phyloP scores from a whole-genome alignment of 2,888 invertebrate species.

The Hirudinaria manillensis region DNA sequence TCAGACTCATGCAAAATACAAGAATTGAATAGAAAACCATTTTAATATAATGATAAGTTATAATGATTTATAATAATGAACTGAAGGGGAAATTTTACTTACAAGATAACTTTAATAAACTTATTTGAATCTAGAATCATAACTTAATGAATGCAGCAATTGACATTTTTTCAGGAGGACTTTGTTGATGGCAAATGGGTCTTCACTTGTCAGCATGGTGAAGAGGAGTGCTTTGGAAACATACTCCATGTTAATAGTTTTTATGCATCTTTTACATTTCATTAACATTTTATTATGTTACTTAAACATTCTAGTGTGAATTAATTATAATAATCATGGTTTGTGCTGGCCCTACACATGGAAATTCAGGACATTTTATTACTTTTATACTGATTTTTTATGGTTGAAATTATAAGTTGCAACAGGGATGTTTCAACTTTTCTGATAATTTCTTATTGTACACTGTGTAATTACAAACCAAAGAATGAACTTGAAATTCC shows the following conservation, averaged over 20 bases:
- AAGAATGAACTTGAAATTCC: background rate
- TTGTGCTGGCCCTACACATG: too few species aligned
- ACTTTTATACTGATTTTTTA: too few species aligned
- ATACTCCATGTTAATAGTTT: conserved; percentile 46
- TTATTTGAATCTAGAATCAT: background rate
- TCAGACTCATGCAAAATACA: background rate
- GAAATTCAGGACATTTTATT: too few species aligned
- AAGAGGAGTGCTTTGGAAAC: conserved; percentile 51
- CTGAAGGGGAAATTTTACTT: background rate
- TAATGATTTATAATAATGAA: background rate
- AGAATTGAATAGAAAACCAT: background rate
- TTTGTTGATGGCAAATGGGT: conserved; percentile 42
- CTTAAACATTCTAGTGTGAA: too few species aligned
- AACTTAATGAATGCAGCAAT: too few species aligned
- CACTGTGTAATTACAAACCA: background rate
- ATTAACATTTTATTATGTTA: too few species aligned
- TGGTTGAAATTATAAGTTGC: too few species aligned
- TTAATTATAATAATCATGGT: too few species aligned
- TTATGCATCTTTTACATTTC: background rate
- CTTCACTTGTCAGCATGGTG: conserved; percentile 53
- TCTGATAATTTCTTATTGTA: background rate
- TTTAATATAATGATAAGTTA: background rate
- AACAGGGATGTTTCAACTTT: too few species aligned
- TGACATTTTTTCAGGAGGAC: conserved; percentile 41
- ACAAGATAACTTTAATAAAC: background rate